These are phyloP conservation scores for Ceraclea dissimilis DNA, from an alignment of 2,888 invertebrate species.

Conservation along the genomic window DNA sequence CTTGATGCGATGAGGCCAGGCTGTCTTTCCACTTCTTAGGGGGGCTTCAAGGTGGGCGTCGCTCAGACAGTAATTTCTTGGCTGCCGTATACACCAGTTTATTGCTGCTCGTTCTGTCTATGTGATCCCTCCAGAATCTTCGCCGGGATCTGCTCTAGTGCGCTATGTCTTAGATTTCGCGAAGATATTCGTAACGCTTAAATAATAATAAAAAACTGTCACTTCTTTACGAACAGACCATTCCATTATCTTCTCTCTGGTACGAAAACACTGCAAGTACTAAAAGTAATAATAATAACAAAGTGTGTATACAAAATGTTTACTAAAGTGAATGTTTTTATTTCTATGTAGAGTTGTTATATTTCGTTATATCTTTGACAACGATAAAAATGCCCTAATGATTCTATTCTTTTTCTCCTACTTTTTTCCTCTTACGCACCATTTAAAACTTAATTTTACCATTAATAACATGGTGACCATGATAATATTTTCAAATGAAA, in stretches of 20 bases:
- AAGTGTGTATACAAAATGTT: background rate
- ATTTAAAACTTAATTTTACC: slow-evolving; percentile 8
- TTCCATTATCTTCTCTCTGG: background rate
- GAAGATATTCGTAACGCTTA: no score
- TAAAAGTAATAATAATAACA: background rate
- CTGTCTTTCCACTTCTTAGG: no score
- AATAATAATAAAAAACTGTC: no score
- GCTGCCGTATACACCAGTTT: no score
- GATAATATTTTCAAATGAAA: background rate
- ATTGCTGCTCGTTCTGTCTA: no score
- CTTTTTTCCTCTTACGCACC: slow-evolving; percentile 9
- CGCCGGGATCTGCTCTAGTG: no score
- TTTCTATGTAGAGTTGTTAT: slow-evolving; percentile 1
- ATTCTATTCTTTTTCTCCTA: slow-evolving; percentile 7
- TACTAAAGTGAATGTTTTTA: background rate
- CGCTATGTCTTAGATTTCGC: no score
- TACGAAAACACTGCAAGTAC: background rate
- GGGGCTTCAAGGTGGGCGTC: no score
- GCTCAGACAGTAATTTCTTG: no score
- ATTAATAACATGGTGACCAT: slow-evolving; percentile 4
- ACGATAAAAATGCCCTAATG: slow-evolving; percentile 7
- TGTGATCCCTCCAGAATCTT: no score
- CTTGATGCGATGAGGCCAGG: no score
- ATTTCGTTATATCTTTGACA: slow-evolving; percentile 5
- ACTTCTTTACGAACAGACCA: background rate